Evolutionary conservation across 1,140 invertebrate species (phyloP).

Genomic region (Acyrthosiphon pisum): DNA sequence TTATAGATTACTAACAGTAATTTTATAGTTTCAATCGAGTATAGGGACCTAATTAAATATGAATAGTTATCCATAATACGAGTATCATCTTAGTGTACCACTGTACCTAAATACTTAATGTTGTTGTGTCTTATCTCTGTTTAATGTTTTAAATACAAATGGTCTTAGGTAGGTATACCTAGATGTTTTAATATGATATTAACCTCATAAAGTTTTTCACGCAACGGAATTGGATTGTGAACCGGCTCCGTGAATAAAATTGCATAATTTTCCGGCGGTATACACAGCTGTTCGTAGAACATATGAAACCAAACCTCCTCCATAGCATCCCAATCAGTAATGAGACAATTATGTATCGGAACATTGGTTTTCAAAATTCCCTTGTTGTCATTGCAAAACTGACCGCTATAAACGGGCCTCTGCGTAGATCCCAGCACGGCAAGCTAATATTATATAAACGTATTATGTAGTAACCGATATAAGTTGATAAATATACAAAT

Average conservation of each 20-base stretch:
- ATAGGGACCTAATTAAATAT: neutral
- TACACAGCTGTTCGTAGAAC: slow-evolving; percentile 92
- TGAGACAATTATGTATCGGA: slow-evolving; percentile 93
- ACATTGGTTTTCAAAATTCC: slow-evolving; percentile 83
- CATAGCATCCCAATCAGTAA: slow-evolving; percentile 98
- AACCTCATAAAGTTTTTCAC: slow-evolving; percentile 80
- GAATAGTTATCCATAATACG: neutral
- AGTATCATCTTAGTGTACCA: neutral
- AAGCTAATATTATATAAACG: neutral
- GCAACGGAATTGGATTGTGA: slow-evolving; percentile 88
- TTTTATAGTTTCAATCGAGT: neutral
- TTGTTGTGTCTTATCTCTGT: neutral
- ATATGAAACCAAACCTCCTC: slow-evolving; percentile 97
- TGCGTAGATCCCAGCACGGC: neutral
- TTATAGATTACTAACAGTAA: neutral
- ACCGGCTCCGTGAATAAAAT: slow-evolving; percentile 90
- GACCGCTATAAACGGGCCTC: neutral
- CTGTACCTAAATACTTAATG: neutral
- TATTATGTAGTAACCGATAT: too few species aligned
- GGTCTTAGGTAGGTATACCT: neutral
- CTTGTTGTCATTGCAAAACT: neutral
- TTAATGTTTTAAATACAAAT: neutral
- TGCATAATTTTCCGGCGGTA: slow-evolving; percentile 91
- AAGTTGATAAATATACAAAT: too few species aligned
- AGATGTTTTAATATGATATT: neutral